Percentiles rank a stretch among this genome's conserved stretches.
Evolutionary conservation across 2,888 invertebrate genomes (phyloP).

Genomic region (Himalopsyche japonica): DNA sequence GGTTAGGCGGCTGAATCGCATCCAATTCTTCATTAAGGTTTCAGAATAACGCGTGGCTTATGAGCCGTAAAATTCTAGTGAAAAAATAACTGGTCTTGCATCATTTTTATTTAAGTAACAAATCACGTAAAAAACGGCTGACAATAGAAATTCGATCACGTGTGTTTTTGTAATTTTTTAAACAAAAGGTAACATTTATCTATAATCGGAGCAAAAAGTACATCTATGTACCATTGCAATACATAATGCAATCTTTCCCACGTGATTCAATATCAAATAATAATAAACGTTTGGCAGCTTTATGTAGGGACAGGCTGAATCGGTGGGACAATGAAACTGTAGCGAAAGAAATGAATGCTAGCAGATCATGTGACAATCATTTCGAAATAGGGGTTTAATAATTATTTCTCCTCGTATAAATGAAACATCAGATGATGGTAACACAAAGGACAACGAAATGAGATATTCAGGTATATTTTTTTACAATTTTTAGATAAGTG

Average conservation of each 20-base stretch:
- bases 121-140: too few species aligned
- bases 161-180: not conserved
- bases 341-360: slow-evolving; percentile 2
- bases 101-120: too few species aligned
- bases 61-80: too few species aligned
- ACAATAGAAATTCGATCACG: too few species aligned
- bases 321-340: slow-evolving; percentile 9
- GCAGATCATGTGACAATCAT: not conserved
- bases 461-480: not conserved
- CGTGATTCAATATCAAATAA: not conserved
- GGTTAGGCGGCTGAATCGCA: too few species aligned
- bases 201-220: not conserved
- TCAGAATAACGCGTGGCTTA: too few species aligned
- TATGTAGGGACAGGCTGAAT: not conserved
- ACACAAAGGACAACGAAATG: not conserved
- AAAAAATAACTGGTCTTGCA: too few species aligned
- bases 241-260: not conserved
- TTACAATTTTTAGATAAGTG: not conserved
- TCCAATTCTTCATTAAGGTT: too few species aligned
- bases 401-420: slow-evolving; percentile 20
- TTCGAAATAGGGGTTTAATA: slow-evolving; percentile 15
- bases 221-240: not conserved
- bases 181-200: not conserved
- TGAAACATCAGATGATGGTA: not conserved
- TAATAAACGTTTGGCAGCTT: not conserved